phyloP scores from a whole-genome alignment of 1,140 invertebrate genomes.

The Reticulitermes speratus region DNA sequence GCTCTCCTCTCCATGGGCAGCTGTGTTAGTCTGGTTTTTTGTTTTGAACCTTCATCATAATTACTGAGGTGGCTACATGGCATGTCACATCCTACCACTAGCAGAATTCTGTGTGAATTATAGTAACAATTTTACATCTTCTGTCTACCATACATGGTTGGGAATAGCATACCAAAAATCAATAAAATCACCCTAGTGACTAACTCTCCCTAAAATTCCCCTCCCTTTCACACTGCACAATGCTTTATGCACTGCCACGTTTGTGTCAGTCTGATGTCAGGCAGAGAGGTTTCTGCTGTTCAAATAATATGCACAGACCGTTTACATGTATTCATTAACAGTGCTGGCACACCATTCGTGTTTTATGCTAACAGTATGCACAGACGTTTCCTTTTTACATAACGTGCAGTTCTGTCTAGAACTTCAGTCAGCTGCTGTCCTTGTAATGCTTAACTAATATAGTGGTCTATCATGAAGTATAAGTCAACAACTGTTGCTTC shows the following conservation, averaged over 20 bases:
- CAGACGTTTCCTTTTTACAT: too few relatives aligned
- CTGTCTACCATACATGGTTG: neutral
- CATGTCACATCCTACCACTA: neutral
- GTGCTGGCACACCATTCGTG: too few relatives aligned
- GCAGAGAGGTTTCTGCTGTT: neutral
- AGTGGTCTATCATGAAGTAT: too few relatives aligned
- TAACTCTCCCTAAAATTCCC: neutral
- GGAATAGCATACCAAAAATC: neutral
- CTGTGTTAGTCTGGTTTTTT: neutral
- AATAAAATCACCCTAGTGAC: neutral
- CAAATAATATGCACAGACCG: neutral
- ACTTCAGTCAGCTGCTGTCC: too few relatives aligned
- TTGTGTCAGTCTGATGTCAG: neutral
- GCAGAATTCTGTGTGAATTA: neutral
- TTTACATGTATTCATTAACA: too few relatives aligned
- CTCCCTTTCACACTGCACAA: neutral
- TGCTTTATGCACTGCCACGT: neutral
- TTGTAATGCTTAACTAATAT: too few relatives aligned
- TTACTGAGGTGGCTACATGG: neutral
- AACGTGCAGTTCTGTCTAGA: too few relatives aligned
- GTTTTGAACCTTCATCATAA: neutral
- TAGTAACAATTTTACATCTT: neutral
- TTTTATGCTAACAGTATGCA: too few relatives aligned
- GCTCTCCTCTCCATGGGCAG: too few relatives aligned
- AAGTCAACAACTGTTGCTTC: too few relatives aligned